Base-by-base conservation (phyloP, 2,797 vertebrate species). In the Aselliscus stoliczkanus region DNA sequence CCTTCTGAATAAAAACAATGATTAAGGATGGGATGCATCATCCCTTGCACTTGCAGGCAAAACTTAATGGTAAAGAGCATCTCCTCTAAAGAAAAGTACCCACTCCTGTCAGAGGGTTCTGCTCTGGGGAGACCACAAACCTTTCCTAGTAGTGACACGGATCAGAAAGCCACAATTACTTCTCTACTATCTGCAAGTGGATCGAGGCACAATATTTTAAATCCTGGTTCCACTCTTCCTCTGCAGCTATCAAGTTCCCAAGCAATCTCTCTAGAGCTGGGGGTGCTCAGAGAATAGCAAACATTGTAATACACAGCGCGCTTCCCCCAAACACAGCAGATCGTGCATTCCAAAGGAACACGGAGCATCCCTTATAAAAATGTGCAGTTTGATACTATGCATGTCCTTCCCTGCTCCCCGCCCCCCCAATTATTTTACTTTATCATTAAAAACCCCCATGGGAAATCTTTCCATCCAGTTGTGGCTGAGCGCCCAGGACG, bases 1-100 rank as follows among this genome's bases (percentile, higher is more conserved):
- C 47, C 44, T 93, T 81, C 54, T n/a, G 44, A 44, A 60, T 90
- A 83, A 93, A 94, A 89, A 67, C 95, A 92, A 2, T 83, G 87
- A 90, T 88, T 94, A 94, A 82, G 17, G 21, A n/a, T 27, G 54
- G 37, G 47, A 64, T n/a, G 20, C 76, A 58, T 54, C 86, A 83
- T 79, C 72, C 72, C 58, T 88, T 82, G 75, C 64, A 90, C 92
- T 39, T 52, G 83, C 52, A 93, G 67, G 77, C 60, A 60, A 96
- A 94, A 75, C 6, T n/a, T 54, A 17, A 13, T 29, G 54, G 69
- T 5, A 50, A 89, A 82, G 31, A 81, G 69, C 39, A 25, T 72
- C 60, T 62, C 58, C 44, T 76, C 39, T 44, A 37, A 23, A 73
- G 60, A 56, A 73, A n/a, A 87, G 76, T 34, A 25, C 47, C 50